These are phyloP conservation scores for Sarcophaga caerulescens DNA, from an alignment of 2,888 invertebrate species.

Conservation along the genomic window DNA sequence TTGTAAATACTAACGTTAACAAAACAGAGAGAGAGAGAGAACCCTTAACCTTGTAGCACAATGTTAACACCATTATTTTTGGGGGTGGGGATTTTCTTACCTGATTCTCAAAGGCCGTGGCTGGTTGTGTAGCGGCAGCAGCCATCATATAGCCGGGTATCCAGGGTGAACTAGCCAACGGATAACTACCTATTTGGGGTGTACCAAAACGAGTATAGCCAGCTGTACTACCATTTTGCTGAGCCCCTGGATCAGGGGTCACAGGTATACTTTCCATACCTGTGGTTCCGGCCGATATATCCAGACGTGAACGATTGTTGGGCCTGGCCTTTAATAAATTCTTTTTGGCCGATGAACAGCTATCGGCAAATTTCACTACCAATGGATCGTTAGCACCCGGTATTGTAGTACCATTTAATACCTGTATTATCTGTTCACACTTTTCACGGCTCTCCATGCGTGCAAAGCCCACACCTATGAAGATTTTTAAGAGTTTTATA, in stretches of 20 bases:
- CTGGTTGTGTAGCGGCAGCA: slow-evolving; percentile 85
- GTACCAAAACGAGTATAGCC: slow-evolving; percentile 82
- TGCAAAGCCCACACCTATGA: slow-evolving; percentile 86
- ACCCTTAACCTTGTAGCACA: not conserved
- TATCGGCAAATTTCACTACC: slow-evolving; percentile 98
- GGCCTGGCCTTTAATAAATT: slow-evolving; percentile 85
- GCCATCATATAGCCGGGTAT: slow-evolving; percentile 86
- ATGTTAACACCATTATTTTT: not conserved
- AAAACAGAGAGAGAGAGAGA: not conserved
- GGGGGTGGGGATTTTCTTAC: slow-evolving; percentile 73
- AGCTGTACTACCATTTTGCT: slow-evolving; percentile 81
- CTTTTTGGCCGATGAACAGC: slow-evolving; percentile 93
- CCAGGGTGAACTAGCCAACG: slow-evolving; percentile 85
- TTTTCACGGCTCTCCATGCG: slow-evolving; percentile 98
- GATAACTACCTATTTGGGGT: slow-evolving; percentile 85
- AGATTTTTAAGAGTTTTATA: not conserved
- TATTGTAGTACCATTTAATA: slow-evolving; percentile 94
- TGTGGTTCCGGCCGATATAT: slow-evolving; percentile 81
- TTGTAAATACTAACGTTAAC: slow-evolving; percentile 78
- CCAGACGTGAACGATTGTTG: slow-evolving; percentile 84
- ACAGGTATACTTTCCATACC: slow-evolving; percentile 81
- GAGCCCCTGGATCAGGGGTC: slow-evolving; percentile 80
- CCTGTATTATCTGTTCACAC: slow-evolving; percentile 96
- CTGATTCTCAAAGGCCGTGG: slow-evolving; percentile 81
- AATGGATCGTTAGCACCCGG: slow-evolving; percentile 95